These are phyloP conservation scores for Calycopis cecrops DNA, from an alignment of 1,140 invertebrate species.

Conservation along the genomic window DNA sequence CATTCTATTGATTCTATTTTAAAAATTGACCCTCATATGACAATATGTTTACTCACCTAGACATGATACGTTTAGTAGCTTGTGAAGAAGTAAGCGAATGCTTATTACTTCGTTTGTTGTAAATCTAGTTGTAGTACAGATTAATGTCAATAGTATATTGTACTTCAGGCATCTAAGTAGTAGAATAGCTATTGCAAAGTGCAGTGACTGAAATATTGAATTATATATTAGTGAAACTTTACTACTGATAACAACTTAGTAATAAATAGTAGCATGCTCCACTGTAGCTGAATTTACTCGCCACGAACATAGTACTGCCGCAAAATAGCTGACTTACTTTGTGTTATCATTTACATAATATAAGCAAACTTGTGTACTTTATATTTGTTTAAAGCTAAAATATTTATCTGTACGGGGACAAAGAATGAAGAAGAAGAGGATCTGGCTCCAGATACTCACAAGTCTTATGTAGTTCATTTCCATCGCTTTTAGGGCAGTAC, in stretches of 20 bases:
- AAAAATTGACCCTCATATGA: no score
- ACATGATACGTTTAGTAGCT: not conserved
- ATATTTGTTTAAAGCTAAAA: no score
- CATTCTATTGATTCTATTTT: not conserved
- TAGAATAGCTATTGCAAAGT: no score
- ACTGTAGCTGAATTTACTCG: not conserved
- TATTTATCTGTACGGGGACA: no score
- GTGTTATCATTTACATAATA: no score
- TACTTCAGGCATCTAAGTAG: not conserved
- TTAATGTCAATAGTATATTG: not conserved
- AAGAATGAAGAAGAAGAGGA: no score
- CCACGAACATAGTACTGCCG: no score
- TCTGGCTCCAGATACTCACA: no score
- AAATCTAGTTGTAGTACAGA: not conserved
- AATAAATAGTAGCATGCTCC: not conserved
- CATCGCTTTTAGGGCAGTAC: no score
- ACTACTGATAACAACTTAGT: not conserved
- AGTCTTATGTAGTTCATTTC: no score
- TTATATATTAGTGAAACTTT: not conserved
- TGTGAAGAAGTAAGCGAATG: not conserved
- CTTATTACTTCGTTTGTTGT: not conserved
- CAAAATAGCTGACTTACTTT: no score
- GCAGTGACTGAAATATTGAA: not conserved
- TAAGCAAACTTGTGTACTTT: no score
- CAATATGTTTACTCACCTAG: not conserved